Base-by-base conservation (phyloP, 1,140 invertebrate genomes). In the Drosophila jambulina region DNA sequence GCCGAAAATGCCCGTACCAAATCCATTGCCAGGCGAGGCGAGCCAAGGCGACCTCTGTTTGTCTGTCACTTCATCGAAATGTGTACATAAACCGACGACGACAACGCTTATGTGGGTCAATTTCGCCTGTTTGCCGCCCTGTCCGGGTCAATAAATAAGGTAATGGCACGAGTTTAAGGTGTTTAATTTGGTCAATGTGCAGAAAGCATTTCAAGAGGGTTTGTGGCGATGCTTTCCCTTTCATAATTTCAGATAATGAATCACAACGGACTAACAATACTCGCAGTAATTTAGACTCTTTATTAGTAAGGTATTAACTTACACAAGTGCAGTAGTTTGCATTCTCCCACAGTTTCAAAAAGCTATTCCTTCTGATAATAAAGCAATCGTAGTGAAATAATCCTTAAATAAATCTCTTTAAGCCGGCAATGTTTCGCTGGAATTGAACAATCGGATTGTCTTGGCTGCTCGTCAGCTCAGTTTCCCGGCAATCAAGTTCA, bases 101-200 rank as follows among this genome's bases (percentile, higher is more conserved):
- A 12, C 34, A 10, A 38, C 21, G 53, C 60, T 63, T 68, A 62
- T 64, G 57, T 80, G 61, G 82, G 82, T 86, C 84, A 86, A 69
- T 61, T 79, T 70, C 23, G 58, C 57, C 43, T 56, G 63, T 75
- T 65, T 75, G 75, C 48, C 49, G 45, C 48, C 51, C 42, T 54
- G 48, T 46, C 40, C 59, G 29, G 64, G 63, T 82, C 60, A 76
- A 87, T 76, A 69, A 72, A 71, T 72, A 69, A 59, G 75, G 62
- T 71, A 64, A 60, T 36, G 54, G 56, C 68, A 34, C 25, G 36
- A 63, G 60, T 80, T 88, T 67, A 54, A 88, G 65, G 15, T 58
- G 48, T 25, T 54, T 70, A 59, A 79, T 82, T 59, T 69, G 27
- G 38, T 27, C 53, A 64, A 64, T 27, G 43, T 54, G 46, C 42